Conservation (phyloP, 2,113 vertebrate genomes). For the Orthonyx spaldingii region DNA sequence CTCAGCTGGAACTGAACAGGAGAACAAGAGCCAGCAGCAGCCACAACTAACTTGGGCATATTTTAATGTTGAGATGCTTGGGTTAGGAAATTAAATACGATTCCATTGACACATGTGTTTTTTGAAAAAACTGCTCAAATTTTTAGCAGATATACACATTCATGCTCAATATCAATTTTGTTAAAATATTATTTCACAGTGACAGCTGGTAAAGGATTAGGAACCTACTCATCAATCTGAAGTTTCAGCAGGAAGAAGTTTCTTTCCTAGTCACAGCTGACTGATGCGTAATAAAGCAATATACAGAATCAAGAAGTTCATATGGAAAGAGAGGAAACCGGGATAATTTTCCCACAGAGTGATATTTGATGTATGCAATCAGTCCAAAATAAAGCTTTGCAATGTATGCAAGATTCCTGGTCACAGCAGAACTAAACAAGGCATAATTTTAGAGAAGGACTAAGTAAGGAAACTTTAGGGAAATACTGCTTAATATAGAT, state of each 20-base stretch:
- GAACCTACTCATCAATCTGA: not conserved
- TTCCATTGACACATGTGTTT: not conserved
- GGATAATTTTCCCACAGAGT: not conserved
- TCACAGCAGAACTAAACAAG: not conserved
- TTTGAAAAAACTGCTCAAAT: not conserved
- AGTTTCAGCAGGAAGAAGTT: not conserved
- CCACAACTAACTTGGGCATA: not conserved
- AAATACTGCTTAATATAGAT: not conserved
- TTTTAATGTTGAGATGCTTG: fast-evolving
- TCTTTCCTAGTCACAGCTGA: not conserved
- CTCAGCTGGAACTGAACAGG: not conserved
- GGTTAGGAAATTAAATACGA: not conserved
- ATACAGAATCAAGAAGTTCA: not conserved
- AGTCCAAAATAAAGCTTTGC: not conserved
- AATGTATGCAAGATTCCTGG: not conserved
- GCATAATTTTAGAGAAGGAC: not conserved
- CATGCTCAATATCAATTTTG: not conserved
- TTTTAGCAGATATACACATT: not conserved
- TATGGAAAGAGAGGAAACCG: not conserved
- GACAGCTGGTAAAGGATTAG: not conserved
- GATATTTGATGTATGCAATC: not conserved
- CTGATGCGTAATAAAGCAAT: not conserved
- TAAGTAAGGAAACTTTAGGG: not conserved
- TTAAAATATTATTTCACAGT: not conserved
- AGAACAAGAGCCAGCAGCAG: not conserved